Conservation (phyloP, 2,888 invertebrate genomes). For the Dugesia japonica region DNA sequence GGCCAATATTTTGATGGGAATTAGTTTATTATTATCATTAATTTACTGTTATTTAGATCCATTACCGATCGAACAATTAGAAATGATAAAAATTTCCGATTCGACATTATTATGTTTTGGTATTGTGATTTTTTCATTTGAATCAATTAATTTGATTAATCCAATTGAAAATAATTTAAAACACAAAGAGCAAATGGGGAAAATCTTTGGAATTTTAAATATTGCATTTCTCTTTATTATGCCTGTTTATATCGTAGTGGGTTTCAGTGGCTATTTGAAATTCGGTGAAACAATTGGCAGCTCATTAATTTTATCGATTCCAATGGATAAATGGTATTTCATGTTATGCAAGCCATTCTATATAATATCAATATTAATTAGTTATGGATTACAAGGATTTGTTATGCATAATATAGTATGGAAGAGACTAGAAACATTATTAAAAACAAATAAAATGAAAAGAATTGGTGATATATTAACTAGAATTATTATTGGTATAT, state of each 20-base stretch:
- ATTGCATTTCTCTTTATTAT: slow-evolving; percentile 27
- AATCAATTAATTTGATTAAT: slow-evolving; percentile 29
- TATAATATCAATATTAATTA: slow-evolving; percentile 73
- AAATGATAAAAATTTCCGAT: not conserved
- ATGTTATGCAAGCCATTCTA: slow-evolving; percentile 65
- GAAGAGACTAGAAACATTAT: slow-evolving; percentile 38
- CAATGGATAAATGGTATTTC: slow-evolving; percentile 29
- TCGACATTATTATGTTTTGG: slow-evolving; percentile 26
- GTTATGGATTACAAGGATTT: slow-evolving; percentile 78
- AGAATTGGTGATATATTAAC: not conserved
- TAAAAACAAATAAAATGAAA: not conserved
- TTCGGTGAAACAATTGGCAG: slow-evolving; percentile 41
- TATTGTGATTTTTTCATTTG: slow-evolving; percentile 29
- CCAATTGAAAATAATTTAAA: slow-evolving; percentile 27
- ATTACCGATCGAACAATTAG: slow-evolving; percentile 13
- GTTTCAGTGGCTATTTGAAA: slow-evolving; percentile 37
- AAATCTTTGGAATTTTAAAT: slow-evolving; percentile 25
- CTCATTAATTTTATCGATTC: slow-evolving; percentile 33
- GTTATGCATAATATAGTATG: slow-evolving; percentile 77
- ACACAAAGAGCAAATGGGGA: slow-evolving; percentile 2
- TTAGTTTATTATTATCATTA: not conserved
- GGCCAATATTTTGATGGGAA: slow-evolving; percentile 22
- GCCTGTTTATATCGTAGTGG: slow-evolving; percentile 29
- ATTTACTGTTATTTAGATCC: slow-evolving; percentile 28
- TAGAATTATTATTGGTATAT: not conserved